Conservation (phyloP, 2,113 vertebrate species). For the Poicephalus gulielmi region DNA sequence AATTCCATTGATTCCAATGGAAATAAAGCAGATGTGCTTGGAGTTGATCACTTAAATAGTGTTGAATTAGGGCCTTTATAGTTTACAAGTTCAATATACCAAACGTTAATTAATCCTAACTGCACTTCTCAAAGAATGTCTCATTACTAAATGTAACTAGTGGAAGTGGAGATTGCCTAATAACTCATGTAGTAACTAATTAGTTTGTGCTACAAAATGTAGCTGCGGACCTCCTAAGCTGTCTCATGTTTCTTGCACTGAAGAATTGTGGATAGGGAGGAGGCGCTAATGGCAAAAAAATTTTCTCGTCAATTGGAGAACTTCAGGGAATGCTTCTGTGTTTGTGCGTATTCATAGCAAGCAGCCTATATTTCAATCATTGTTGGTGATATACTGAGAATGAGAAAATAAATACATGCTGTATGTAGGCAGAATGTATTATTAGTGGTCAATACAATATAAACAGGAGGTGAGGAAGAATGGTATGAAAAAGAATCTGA, state of each 20-base stretch:
- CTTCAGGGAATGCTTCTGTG: background rate
- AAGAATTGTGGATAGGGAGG: background rate
- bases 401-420: constrained; percentile 15
- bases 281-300: background rate
- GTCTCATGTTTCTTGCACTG: background rate
- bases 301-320: background rate
- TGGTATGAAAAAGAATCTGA: background rate
- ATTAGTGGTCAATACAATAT: background rate
- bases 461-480: background rate
- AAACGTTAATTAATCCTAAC: constrained; percentile 36
- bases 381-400: background rate
- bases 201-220: background rate
- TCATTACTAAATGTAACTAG: background rate
- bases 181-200: constrained; percentile 5
- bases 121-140: constrained; percentile 2
- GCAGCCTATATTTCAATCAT: background rate
- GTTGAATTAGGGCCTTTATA: constrained; percentile 15
- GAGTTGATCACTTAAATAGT: constrained; percentile 26
- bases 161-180: background rate
- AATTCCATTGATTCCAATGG: constrained; percentile 58
- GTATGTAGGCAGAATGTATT: background rate
- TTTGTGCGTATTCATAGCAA: background rate
- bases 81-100: constrained; percentile 8
- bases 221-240: background rate
- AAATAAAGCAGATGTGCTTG: constrained; percentile 62